phyloP scores from a whole-genome alignment of 2,888 invertebrate species.

The Campoplex nolae region DNA sequence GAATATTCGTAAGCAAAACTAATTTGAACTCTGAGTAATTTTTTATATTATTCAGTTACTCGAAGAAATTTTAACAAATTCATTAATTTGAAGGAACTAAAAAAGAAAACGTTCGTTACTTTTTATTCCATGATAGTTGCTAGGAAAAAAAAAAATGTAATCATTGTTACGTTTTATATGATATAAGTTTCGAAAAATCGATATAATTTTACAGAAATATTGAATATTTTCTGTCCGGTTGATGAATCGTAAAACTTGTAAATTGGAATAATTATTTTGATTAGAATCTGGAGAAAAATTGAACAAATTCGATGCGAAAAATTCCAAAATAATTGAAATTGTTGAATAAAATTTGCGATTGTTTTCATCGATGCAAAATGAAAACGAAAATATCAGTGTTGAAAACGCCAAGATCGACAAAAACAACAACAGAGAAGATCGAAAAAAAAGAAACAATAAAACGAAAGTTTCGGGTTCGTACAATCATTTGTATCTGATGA shows the following conservation, averaged over 20 bases:
- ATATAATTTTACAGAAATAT: background rate
- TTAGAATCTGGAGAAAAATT: background rate
- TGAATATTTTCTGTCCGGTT: background rate
- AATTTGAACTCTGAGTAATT: too few relatives aligned
- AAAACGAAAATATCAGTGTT: background rate
- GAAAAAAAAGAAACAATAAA: slow-evolving; percentile 9
- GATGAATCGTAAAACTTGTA: background rate
- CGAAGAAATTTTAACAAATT: background rate
- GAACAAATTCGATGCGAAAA: background rate
- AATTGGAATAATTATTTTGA: background rate
- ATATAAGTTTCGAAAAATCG: background rate
- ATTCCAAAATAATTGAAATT: too few relatives aligned
- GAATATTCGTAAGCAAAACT: background rate
- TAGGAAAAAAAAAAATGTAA: background rate
- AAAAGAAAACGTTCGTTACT: background rate
- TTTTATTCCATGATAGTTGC: background rate
- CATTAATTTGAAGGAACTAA: background rate
- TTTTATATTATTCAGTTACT: too few relatives aligned
- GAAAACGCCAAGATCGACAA: background rate
- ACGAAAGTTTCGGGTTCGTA: slow-evolving; percentile 54
- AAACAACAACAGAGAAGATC: too few relatives aligned
- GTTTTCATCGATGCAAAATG: too few relatives aligned
- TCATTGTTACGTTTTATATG: background rate
- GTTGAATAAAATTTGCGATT: too few relatives aligned
- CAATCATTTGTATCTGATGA: slow-evolving; percentile 56